Evolutionary conservation across 1,140 invertebrate genomes (phyloP).

Genomic region (Prorops nasuta): DNA sequence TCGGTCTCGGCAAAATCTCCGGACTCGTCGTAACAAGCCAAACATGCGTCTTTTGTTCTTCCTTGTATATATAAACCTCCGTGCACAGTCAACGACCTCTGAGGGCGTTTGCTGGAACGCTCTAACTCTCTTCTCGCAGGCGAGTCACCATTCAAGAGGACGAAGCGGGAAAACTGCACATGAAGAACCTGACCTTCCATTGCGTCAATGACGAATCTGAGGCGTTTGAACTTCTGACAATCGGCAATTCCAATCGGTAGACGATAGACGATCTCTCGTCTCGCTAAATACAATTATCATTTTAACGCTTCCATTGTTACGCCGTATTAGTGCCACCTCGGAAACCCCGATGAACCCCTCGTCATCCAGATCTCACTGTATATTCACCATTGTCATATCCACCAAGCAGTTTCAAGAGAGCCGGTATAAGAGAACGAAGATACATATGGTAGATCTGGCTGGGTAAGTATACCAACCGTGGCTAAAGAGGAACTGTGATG

Average conservation of each 20-base stretch:
- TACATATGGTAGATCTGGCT: slow-evolving; percentile 68
- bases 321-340: slow-evolving; percentile 57
- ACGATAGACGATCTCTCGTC: too few relatives aligned
- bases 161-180: slow-evolving; percentile 59
- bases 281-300: background rate
- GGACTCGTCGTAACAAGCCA: too few relatives aligned
- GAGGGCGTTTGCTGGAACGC: background rate
- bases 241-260: slow-evolving; percentile 63
- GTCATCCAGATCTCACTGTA: slow-evolving; percentile 69
- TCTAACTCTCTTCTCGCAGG: slow-evolving; percentile 25
- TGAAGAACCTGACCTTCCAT: slow-evolving; percentile 63
- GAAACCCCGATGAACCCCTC: slow-evolving; percentile 68
- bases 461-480: slow-evolving; percentile 58
- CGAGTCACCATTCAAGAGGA: slow-evolving; percentile 64
- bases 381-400: slow-evolving; percentile 65
- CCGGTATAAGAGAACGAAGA: slow-evolving; percentile 59
- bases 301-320: background rate
- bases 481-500: too few relatives aligned
- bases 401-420: slow-evolving; percentile 53
- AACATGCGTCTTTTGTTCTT: background rate
- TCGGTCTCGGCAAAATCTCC: too few relatives aligned
- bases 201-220: slow-evolving; percentile 61
- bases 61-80: background rate
- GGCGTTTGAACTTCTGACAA: slow-evolving; percentile 61
- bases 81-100: slow-evolving; percentile 1